Base-by-base conservation (phyloP, 1,140 invertebrate genomes). In the Arctopsyche grandis region DNA sequence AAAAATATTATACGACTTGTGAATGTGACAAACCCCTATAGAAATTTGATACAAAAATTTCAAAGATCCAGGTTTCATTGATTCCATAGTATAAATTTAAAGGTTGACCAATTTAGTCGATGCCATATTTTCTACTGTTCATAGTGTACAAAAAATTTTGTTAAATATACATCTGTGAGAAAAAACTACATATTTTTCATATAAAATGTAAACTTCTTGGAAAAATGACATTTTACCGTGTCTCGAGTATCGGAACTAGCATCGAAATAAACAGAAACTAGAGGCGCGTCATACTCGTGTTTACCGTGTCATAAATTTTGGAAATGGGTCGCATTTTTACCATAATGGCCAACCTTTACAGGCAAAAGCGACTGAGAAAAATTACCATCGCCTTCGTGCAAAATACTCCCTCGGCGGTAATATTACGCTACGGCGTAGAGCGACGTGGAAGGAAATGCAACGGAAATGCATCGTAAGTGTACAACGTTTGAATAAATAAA, bases 251-350 rank as follows among this genome's bases (percentile, higher is more conserved):
- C 69, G 77, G 48, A 60, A 63, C 52, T 19, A 73, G 44, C 77
- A 21, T 78, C 77, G 77, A 38, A 71, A 71, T 78, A 78, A 38
- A 78, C 58, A 44, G 77, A 66, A 21, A 26, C 52, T 21, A 77
- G 48, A 24, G 75, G 16, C 38, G 60, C 69, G 69, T 58, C 56
- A 71, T 60, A 73, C 29, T 78, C 38, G 46, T 78, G 44, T 78
- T 70, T 78, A 56, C 76, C 38, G 22, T 22, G 43, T 38, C 77
- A 38, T 78, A 78, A 78, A 78, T 78, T 43, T 71, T 1, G 21
- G 69, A 69, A 78, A 78, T 78, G 77, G 77, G 77, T 78, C 77
- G 69, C 77, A 78, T 73, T 78, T 63, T 71, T 78, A 52, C 77
- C 22, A 38, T 78, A 78, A 78, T 78, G 56, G 77, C 69, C 77